Evolutionary conservation across 2,888 invertebrate species (phyloP).

Genomic region (Drosophila prolongata): DNA sequence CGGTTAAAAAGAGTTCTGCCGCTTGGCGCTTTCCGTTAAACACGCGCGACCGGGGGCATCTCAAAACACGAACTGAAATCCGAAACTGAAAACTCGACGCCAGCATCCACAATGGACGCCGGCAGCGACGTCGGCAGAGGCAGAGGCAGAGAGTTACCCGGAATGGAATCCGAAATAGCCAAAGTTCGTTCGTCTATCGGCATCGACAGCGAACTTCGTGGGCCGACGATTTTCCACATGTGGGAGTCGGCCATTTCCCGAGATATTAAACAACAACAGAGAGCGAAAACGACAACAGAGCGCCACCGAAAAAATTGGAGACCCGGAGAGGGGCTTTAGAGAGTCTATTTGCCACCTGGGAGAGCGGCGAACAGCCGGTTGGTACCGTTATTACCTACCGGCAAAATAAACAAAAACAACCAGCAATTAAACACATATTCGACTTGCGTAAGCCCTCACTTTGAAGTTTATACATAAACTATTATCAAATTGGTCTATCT

Average conservation of each 20-base stretch:
- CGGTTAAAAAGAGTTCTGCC: conserved; percentile 47
- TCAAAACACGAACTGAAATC: conserved; percentile 82
- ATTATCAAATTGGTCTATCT: too few relatives aligned
- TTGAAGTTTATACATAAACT: too few relatives aligned
- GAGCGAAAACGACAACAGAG: conserved; percentile 61
- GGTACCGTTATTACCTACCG: conserved; percentile 52
- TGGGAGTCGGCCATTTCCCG: conserved; percentile 52
- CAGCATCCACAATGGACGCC: conserved; percentile 49
- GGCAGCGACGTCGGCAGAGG: conserved; percentile 14
- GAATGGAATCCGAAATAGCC: conserved; percentile 66
- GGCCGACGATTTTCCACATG: conserved; percentile 24
- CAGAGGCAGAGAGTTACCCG: conserved; percentile 50
- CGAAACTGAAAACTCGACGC: conserved; percentile 50
- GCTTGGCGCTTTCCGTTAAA: conserved; percentile 55
- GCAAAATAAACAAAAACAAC: conserved; percentile 44
- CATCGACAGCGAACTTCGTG: conserved; percentile 31
- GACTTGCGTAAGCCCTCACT: not conserved
- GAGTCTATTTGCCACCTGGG: not conserved
- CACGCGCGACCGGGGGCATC: conserved; percentile 81
- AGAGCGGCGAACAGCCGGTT: conserved; percentile 52
- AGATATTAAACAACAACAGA: conserved; percentile 77
- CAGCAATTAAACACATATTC: not conserved
- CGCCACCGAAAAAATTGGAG: conserved; percentile 42
- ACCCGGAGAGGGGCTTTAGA: conserved; percentile 21
- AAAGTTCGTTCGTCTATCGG: conserved; percentile 29